Conservation (phyloP, 2,113 vertebrate species). For the rabbit (Oryctolagus cuniculus) region mOryCun1.1 NC_091445.1:32764501-32765000, state of each 20-base stretch:
- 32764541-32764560: background rate
- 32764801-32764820: background rate
- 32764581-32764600: constrained; percentile 41
- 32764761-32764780: background rate
- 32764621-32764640: constrained; percentile 4
- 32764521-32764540: background rate
- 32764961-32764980: background rate
- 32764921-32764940: background rate
- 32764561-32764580: background rate
- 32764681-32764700: background rate
- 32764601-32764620: constrained; percentile 40
- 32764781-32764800: background rate
- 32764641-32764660: constrained; percentile 58
- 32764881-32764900: background rate
- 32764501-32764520: background rate
- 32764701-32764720: background rate
- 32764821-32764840: background rate
- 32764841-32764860: background rate
- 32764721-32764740: background rate
- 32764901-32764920: background rate
- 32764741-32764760: background rate
- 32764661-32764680: background rate
- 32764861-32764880: background rate
- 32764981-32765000: background rate
- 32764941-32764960: background rate